Evolutionary conservation across 2,113 vertebrate species (phyloP).

Genomic region (Tragelaphus strepsiceros): DNA sequence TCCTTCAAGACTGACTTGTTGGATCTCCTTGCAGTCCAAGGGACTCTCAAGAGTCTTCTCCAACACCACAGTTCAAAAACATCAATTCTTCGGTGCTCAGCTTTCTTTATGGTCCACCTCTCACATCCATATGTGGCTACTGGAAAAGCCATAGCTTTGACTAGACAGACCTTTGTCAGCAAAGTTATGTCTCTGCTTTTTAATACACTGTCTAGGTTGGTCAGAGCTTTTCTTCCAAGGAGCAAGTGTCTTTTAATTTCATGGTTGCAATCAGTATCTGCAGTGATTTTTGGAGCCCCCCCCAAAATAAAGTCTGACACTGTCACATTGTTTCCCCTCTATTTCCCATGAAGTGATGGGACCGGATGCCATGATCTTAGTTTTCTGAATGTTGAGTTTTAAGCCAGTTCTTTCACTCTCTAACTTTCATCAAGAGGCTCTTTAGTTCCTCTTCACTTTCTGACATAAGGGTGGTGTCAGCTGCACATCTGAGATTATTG

Average conservation of each 20-base stretch:
- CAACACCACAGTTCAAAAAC: neutral
- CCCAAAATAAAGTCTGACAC: neutral
- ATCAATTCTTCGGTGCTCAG: fast-evolving
- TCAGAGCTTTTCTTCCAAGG: neutral
- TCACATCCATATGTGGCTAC: neutral
- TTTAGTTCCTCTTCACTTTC: neutral
- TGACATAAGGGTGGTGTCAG: neutral
- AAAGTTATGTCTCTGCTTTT: neutral
- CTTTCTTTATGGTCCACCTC: neutral
- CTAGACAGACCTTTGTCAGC: neutral
- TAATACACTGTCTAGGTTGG: neutral
- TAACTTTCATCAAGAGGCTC: neutral
- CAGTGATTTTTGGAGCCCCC: neutral
- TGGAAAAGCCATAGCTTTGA: neutral
- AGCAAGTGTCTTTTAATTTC: neutral
- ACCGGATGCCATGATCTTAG: neutral
- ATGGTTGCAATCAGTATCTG: neutral
- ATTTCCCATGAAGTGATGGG: neutral
- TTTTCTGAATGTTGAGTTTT: neutral
- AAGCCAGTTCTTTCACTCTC: neutral
- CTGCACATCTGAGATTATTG: neutral
- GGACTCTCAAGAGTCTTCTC: neutral
- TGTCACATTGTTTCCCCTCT: neutral
- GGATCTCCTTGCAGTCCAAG: neutral
- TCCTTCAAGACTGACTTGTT: neutral